phyloP scores from a whole-genome alignment of 2,113 vertebrate genomes.

The Ctenomys sociabilis region DNA sequence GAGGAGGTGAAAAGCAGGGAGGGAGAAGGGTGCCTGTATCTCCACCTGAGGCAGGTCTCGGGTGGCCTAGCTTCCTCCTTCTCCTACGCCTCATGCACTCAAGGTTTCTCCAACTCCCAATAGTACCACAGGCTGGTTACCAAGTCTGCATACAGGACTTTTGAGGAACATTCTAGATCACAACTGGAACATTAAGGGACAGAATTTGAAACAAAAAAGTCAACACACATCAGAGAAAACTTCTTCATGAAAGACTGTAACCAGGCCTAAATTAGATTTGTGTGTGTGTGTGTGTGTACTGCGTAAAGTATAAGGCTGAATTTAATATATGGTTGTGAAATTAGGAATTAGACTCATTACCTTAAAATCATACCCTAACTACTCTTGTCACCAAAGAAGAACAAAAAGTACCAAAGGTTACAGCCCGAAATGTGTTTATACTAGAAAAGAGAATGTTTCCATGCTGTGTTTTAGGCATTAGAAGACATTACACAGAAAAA shows the following conservation, averaged over 20 bases:
- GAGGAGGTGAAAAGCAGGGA: background rate
- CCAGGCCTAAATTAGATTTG: background rate
- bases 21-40: too few relatives aligned
- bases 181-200: background rate
- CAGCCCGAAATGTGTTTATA: background rate
- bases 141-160: background rate
- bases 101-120: background rate
- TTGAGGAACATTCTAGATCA: background rate
- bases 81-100: too few relatives aligned
- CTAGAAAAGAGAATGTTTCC: constrained; percentile 30
- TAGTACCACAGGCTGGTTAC: background rate
- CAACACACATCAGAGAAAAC: background rate
- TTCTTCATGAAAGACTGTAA: background rate
- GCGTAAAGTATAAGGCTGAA: background rate
- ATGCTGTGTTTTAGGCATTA: background rate
- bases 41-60: too few relatives aligned
- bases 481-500: background rate
- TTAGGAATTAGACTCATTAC: background rate
- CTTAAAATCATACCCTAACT: background rate
- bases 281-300: too few relatives aligned
- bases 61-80: background rate
- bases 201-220: background rate
- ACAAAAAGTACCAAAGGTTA: background rate
- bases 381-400: background rate
- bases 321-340: background rate